Percentiles rank a stretch among this genome's conserved stretches.
Conservation (phyloP, 2,113 vertebrate genomes). For the Tenebrosternarchus preto region DNA sequence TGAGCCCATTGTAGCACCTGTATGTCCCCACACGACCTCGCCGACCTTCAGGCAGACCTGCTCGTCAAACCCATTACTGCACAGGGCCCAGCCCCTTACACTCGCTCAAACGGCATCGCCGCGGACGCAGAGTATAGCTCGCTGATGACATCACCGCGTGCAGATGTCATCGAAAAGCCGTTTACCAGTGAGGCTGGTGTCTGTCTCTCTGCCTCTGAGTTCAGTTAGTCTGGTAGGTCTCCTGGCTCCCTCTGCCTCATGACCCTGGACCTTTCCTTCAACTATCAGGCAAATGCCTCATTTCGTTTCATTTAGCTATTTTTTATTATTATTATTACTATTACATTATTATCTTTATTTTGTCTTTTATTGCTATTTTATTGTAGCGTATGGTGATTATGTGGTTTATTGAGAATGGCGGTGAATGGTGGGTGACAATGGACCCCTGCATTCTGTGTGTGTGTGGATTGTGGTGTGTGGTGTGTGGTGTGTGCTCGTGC, state of each 20-base stretch:
- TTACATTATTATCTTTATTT: constrained; percentile 18
- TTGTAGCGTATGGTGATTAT: constrained; percentile 30
- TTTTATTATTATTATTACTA: not conserved
- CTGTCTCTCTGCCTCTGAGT: not conserved
- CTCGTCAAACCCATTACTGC: constrained; percentile 28
- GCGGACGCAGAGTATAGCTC: not conserved
- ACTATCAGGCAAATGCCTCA: not conserved
- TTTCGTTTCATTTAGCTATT: not conserved
- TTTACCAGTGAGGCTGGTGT: not conserved
- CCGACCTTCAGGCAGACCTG: not conserved
- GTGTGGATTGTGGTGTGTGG: not conserved
- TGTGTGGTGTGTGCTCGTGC: not conserved
- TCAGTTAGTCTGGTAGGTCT: too few species aligned
- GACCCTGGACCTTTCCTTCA: not conserved
- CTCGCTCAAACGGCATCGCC: too few species aligned
- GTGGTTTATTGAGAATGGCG: constrained; percentile 16
- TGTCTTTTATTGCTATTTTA: constrained; percentile 22
- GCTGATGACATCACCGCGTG: not conserved
- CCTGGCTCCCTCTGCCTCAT: not conserved
- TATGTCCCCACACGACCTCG: constrained; percentile 14
- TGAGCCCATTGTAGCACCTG: constrained; percentile 33
- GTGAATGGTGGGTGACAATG: constrained; percentile 4
- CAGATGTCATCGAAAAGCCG: not conserved
- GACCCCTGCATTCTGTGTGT: too few species aligned
- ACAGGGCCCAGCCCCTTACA: not conserved